phyloP scores from a whole-genome alignment of 2,888 invertebrate species.

The Neoitamus cyanurus region DNA sequence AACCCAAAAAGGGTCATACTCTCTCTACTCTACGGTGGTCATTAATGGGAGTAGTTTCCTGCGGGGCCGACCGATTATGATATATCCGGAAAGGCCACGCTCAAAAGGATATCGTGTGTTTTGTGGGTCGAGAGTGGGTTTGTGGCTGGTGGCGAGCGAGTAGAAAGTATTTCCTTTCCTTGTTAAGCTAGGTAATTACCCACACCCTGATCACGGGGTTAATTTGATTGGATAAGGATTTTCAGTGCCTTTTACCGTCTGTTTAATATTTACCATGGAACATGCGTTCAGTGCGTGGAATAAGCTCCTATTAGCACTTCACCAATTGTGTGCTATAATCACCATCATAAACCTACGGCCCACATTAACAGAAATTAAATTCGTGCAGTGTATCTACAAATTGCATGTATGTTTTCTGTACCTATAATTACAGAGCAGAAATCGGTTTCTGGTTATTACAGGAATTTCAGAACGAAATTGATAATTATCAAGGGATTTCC shows the following conservation, averaged over 20 bases:
- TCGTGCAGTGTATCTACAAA: not conserved
- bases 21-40: not conserved
- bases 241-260: not conserved
- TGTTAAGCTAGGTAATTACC: not conserved
- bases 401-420: not conserved
- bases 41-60: conserved; percentile 20
- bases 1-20: conserved; percentile 35
- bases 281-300: not conserved
- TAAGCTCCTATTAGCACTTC: not conserved
- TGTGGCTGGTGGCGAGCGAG: not conserved
- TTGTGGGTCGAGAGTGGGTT: not conserved
- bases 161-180: conserved; percentile 19
- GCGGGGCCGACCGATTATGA: not conserved
- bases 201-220: not conserved
- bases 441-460: not conserved
- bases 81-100: not conserved
- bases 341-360: not conserved
- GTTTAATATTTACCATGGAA: conserved; percentile 12
- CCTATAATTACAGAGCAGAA: not conserved
- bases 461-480: not conserved
- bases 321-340: not conserved
- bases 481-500: not conserved
- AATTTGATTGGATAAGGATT: conserved; percentile 19
- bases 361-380: not conserved
- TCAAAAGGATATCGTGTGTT: not conserved